These are phyloP conservation scores for Pangasius mekongensis DNA, from an alignment of 2,797 vertebrate genomes.

Conservation along the genomic window DNA sequence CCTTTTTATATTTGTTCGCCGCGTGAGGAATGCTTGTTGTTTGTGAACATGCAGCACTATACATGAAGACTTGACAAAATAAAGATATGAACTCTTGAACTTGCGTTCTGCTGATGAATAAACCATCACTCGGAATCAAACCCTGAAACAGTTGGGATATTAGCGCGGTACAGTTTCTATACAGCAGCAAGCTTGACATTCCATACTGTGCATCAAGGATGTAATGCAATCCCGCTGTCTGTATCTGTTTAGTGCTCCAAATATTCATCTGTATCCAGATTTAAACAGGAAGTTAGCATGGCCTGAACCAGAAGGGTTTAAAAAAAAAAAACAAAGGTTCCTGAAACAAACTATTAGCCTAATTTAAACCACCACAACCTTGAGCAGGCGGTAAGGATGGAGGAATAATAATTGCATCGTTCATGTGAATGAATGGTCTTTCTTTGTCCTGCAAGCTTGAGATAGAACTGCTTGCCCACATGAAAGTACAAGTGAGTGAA, in stretches of 20 bases:
- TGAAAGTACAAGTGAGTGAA: background rate
- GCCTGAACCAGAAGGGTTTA: background rate
- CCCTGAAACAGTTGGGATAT: background rate
- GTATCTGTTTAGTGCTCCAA: background rate
- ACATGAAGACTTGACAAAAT: constrained; percentile 52
- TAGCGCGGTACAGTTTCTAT: background rate
- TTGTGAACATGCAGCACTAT: constrained; percentile 65
- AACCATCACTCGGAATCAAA: constrained; percentile 23
- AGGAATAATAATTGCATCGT: background rate
- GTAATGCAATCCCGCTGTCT: too few relatives aligned
- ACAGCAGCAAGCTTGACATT: too few relatives aligned
- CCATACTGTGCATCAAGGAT: background rate
- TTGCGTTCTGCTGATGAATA: constrained; percentile 44
- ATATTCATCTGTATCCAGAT: background rate
- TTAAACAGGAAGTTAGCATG: background rate
- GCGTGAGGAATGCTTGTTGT: constrained; percentile 65
- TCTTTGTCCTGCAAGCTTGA: background rate
- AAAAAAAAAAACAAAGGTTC: too few relatives aligned
- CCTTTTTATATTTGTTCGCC: constrained; percentile 64
- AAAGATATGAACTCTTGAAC: constrained; percentile 42
- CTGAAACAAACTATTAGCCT: background rate
- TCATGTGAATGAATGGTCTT: background rate
- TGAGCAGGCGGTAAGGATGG: background rate
- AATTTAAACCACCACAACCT: background rate
- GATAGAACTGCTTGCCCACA: background rate